Evolutionary conservation across 2,113 vertebrate genomes (phyloP), one percentile per base, ranked within the genome.

Genomic region (Phocoena sinus): DNA sequence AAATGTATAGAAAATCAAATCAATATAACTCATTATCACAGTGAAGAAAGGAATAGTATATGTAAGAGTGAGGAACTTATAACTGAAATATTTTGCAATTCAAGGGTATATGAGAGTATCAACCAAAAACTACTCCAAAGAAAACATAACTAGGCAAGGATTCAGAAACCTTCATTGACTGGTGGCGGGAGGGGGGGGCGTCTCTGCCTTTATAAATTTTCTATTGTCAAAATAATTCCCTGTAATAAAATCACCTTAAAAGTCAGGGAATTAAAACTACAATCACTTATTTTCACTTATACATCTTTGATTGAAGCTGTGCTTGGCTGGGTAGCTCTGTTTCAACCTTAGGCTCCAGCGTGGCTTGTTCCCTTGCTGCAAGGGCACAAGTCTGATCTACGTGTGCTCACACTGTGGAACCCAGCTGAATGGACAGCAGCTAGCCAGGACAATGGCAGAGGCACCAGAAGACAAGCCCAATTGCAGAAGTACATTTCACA

Each of bases 1-100:
- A 93, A 92, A 89, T 85, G 23, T 82, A 85, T 23, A 79, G 77
- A 89, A 95, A 94, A 91, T 86, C 15, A 93, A 95, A 93, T 63
- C 88, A 92, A 74, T 63, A 70, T 58, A 93, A 91, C 28, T 81
- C n/a, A 90, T 81, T 83, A 88, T 84, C 53, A 67, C 25, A 82
- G 25, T 71, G 44, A 81, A 93, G 23, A 92, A 89, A 86, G 11
- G 21, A 12, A 58, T 28, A 41, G 4, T 65, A 63, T 68, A 82
- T 7, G 5, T 65, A 82, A 94, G 9, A 76, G 23, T 71, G 31
- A 80, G 15, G 38, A 91, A 56, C 58, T 84, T 93, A 33, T 60
- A 93, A 95, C 11, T 36, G 33, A 91, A 96, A 77, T 93, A 85
- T 36, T 84, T 94, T 95, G 25, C 44, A 95, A 80, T 82, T 84